A percentile compares a stretch with the other conserved stretches of the same genome.
These are phyloP conservation scores for Channa striata DNA, from an alignment of 2,797 vertebrate species.

Conservation along the genomic window DNA sequence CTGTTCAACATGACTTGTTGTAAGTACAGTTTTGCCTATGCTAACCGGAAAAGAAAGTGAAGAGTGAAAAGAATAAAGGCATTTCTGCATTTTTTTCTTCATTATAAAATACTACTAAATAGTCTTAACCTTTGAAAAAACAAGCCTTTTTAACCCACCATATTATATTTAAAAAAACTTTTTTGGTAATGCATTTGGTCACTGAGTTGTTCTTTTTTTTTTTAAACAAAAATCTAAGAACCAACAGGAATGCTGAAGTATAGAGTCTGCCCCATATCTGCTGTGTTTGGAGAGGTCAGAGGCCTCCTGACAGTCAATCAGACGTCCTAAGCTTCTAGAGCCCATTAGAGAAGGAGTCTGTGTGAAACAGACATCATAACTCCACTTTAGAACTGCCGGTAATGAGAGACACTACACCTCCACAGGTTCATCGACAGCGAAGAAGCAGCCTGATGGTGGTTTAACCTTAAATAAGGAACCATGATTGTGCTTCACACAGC, in stretches of 20 bases:
- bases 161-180: too few relatives aligned
- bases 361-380: constrained; percentile 8
- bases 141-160: not conserved
- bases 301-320: constrained; percentile 31
- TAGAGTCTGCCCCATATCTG: not conserved
- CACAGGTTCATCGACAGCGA: not conserved
- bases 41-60: too few relatives aligned
- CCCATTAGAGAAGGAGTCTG: constrained; percentile 4
- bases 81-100: too few relatives aligned
- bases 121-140: too few relatives aligned
- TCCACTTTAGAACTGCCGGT: not conserved
- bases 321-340: not conserved
- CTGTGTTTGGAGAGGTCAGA: constrained; percentile 16
- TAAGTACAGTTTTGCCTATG: too few relatives aligned
- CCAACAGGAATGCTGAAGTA: not conserved
- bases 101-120: too few relatives aligned
- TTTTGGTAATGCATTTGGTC: too few relatives aligned
- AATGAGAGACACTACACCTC: constrained; percentile 4
- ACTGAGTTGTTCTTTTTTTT: not conserved
- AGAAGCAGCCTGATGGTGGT: not conserved
- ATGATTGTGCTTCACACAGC: too few relatives aligned
- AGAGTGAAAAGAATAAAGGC: too few relatives aligned
- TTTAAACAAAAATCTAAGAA: not conserved
- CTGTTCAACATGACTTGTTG: too few relatives aligned
- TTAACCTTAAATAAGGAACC: not conserved